phyloP scores from a whole-genome alignment of 2,888 invertebrate genomes.

The Apodemia zela region DNA sequence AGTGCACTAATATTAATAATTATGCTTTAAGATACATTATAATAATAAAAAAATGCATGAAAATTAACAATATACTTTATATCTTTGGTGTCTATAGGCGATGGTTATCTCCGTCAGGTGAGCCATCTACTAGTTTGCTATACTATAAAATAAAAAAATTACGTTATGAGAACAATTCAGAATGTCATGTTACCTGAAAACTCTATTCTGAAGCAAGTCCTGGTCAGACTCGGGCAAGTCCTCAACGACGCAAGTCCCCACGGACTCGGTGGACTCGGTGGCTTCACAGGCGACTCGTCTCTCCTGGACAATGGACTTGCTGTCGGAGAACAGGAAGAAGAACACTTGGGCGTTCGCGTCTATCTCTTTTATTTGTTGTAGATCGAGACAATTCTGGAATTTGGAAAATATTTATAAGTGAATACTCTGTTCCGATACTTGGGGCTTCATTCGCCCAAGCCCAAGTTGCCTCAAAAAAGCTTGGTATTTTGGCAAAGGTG shows the following conservation, averaged over 20 bases:
- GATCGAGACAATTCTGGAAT: conserved; percentile 69
- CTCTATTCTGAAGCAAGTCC: conserved; percentile 36
- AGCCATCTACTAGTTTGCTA: neutral
- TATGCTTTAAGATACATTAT: too few relatives aligned
- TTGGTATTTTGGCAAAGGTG: too few relatives aligned
- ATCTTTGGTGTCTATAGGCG: too few relatives aligned
- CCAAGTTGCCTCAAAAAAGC: too few relatives aligned
- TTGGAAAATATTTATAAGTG: neutral
- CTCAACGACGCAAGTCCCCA: conserved; percentile 37
- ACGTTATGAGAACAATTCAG: too few relatives aligned
- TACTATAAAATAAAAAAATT: too few relatives aligned
- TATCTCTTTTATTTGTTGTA: conserved; percentile 66
- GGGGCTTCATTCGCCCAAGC: too few relatives aligned
- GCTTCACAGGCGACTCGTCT: conserved; percentile 35
- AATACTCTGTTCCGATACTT: too few relatives aligned
- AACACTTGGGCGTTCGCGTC: conserved; percentile 60
- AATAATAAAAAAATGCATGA: too few relatives aligned
- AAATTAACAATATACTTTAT: too few relatives aligned
- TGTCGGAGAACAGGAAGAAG: conserved; percentile 63
- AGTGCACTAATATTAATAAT: too few relatives aligned
- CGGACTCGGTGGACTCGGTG: conserved; percentile 48
- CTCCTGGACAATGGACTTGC: conserved; percentile 27
- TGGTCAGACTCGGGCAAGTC: conserved; percentile 55
- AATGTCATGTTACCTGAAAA: conserved; percentile 29
- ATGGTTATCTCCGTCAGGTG: too few relatives aligned